A percentile compares a stretch with the other conserved stretches of the same genome.
phyloP scores from a whole-genome alignment of 2,113 vertebrate genomes.

The Chloroceryle aenea region DNA sequence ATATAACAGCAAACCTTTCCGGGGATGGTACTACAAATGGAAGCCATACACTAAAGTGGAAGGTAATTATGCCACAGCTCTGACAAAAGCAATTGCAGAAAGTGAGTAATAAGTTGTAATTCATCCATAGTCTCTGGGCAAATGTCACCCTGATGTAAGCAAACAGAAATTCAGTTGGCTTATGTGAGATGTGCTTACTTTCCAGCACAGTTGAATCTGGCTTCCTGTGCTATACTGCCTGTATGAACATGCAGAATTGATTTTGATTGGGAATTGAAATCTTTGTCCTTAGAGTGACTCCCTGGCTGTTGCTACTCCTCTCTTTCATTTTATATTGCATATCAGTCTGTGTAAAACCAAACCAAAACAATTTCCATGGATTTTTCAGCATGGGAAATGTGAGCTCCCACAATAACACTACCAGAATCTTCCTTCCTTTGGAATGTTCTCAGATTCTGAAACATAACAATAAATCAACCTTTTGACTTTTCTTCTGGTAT shows the following conservation, averaged over 20 bases:
- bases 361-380: background rate
- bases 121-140: background rate
- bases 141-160: background rate
- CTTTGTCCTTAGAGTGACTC: background rate
- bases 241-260: background rate
- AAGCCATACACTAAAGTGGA: slow-evolving; percentile 97
- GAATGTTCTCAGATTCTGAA: slow-evolving; percentile 70
- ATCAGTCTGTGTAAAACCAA: slow-evolving; percentile 1
- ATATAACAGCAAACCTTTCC: slow-evolving; percentile 97
- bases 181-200: background rate
- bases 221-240: background rate
- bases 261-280: background rate
- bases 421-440: slow-evolving; percentile 55
- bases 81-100: background rate
- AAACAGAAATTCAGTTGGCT: background rate
- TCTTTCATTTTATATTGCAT: slow-evolving; percentile 25
- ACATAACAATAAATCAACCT: slow-evolving; percentile 45
- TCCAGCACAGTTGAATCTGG: background rate
- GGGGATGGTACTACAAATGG: slow-evolving; percentile 99
- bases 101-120: background rate
- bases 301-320: background rate
- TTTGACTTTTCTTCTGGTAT: slow-evolving; percentile 65
- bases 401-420: slow-evolving; percentile 34
- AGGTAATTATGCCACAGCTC: slow-evolving; percentile 75
- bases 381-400: slow-evolving; percentile 44